These are phyloP conservation scores for Ornithoptera alexandrae DNA, from an alignment of 2,888 invertebrate genomes.

Conservation along the genomic window DNA sequence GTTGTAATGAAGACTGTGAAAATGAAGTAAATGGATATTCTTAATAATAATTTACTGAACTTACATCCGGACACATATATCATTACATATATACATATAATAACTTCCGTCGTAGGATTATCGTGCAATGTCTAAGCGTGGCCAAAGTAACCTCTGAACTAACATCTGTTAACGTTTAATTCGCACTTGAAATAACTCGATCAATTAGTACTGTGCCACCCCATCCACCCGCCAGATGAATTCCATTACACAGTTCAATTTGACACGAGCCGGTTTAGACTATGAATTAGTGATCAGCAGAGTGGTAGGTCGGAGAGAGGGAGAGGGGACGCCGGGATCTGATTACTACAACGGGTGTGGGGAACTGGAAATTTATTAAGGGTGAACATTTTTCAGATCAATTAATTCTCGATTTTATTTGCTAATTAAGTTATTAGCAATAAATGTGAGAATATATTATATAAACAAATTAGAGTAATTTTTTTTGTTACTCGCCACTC, in stretches of 20 bases:
- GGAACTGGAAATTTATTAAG: slow-evolving; percentile 20
- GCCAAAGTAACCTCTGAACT: neutral
- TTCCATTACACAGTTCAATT: slow-evolving; percentile 28
- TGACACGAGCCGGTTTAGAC: slow-evolving; percentile 26
- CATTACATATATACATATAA: too few species aligned
- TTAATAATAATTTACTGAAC: too few species aligned
- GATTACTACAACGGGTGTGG: slow-evolving; percentile 24
- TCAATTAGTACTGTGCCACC: slow-evolving; percentile 15
- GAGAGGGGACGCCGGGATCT: slow-evolving; percentile 17
- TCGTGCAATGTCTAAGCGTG: too few species aligned
- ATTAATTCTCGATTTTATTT: slow-evolving; percentile 13
- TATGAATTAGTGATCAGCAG: slow-evolving; percentile 27
- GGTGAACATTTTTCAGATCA: slow-evolving; percentile 19
- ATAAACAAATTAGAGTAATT: too few species aligned
- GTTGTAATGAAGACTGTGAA: too few species aligned
- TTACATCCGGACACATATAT: too few species aligned
- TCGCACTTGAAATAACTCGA: slow-evolving; percentile 15
- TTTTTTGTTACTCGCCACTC: too few species aligned
- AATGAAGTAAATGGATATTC: too few species aligned
- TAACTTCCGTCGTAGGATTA: too few species aligned
- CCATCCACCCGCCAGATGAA: slow-evolving; percentile 20
- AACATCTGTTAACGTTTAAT: slow-evolving; percentile 7
- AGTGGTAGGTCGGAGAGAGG: neutral
- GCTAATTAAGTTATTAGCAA: too few species aligned
- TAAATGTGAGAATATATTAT: too few species aligned